Base-by-base conservation (phyloP, 2,113 vertebrate genomes). In the Eonycteris spelaea region DNA sequence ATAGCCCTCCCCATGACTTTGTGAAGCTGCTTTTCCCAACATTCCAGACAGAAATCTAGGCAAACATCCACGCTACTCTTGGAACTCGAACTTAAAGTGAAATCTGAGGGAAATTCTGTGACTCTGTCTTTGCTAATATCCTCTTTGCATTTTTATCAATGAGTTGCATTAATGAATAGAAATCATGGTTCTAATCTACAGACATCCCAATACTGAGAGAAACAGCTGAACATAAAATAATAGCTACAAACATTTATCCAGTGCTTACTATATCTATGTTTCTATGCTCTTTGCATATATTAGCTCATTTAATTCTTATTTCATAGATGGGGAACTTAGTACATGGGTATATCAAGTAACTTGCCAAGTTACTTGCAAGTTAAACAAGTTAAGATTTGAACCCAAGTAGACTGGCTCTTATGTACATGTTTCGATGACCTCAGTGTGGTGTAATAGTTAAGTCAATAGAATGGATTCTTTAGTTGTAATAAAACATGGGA, bases 121-220 rank as follows among this genome's bases (percentile, higher is more conserved):
- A 11, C 30, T 51, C 13, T 79, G 4, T 79, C 59, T 16, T 87
- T 77, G 45, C 30, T 85, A 19, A 6, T 45, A 40, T 75, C 48
- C n/a, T 93, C 15, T 73, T 86, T 95, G 21, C 59, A 48, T 59
- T 90, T 86, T 93, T 86, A 86, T 83, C 45, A 87, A 5, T 91
- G 28, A 80, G 19, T 68, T 70, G 0, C 6, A 7, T 92, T 83
- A 92, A 95, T 67, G n/a, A 43, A n/a, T 51, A 88, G 22, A 40
- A 61, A 77, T 57, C 51, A 82, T 63, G 15, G 3, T 85, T 53
- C 57, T 78, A 63, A 22, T 90, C 12, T 68, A 40, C 16, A 94
- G 86, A 55, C 71, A 26, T 85, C 10, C 55, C 38, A 73, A 70
- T 14, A 10, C 75, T 71, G 33, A 61, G 24, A 38, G 21, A 88